Evolutionary conservation across 2,113 vertebrate genomes (phyloP).

Genomic region (Sialia sialis): DNA sequence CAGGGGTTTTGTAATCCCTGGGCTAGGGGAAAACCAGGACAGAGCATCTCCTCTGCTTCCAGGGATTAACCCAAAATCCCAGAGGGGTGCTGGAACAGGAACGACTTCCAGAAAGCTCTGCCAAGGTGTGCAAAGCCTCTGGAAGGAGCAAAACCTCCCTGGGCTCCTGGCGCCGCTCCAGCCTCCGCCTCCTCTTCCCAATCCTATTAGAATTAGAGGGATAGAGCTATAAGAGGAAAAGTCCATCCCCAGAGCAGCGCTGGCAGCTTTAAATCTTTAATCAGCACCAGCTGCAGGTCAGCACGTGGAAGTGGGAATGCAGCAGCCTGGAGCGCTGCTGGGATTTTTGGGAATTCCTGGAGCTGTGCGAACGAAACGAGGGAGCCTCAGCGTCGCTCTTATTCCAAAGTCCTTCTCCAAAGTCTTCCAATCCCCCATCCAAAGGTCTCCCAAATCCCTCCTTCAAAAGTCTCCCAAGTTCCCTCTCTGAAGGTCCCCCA

Average conservation of each 20-base stretch:
- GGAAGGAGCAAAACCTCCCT: too few relatives aligned
- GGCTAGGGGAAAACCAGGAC: neutral
- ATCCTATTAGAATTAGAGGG: slow-evolving; percentile 61
- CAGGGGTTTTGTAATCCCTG: neutral
- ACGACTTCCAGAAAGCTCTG: neutral
- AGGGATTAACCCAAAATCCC: neutral
- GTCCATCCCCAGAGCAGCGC: neutral
- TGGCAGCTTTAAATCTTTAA: slow-evolving; percentile 51
- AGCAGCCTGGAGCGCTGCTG: neutral
- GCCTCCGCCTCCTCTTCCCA: neutral
- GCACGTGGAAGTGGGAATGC: neutral
- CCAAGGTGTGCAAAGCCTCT: neutral
- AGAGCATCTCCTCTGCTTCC: neutral
- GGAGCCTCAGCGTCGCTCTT: accelerated
- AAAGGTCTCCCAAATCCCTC: too few relatives aligned
- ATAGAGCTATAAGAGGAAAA: slow-evolving; percentile 61
- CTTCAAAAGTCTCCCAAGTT: too few relatives aligned
- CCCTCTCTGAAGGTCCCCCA: too few relatives aligned
- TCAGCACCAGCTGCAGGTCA: neutral
- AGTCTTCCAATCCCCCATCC: too few relatives aligned
- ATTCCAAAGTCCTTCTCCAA: too few relatives aligned
- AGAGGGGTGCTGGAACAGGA: neutral
- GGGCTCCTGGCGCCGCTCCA: accelerated
- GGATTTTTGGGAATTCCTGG: neutral
- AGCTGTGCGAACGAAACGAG: accelerated